Percentiles rank a stretch among this genome's conserved stretches.
These are phyloP conservation scores for Chalcis sispes DNA, from an alignment of 2,888 invertebrate genomes.

Conservation along the genomic window DNA sequence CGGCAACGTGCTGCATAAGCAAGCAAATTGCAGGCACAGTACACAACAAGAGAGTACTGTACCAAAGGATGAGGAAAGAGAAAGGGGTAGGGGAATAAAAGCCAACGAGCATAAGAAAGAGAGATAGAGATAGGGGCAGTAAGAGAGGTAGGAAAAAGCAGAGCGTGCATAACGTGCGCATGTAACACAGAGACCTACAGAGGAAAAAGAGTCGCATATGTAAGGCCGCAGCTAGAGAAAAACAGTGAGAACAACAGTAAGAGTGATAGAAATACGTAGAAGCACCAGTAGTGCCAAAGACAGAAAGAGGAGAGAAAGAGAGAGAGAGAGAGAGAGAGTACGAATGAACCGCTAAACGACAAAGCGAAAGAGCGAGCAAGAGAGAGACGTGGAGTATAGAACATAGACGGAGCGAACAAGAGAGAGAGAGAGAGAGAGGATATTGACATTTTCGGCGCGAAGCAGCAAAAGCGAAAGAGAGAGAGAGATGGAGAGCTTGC, in stretches of 20 bases:
- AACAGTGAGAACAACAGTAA: constrained; percentile 42
- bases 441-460: constrained; percentile 75
- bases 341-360: not conserved
- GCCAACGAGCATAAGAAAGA: no score
- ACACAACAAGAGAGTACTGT: no score
- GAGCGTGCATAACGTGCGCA: constrained; percentile 6
- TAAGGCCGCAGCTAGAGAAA: not conserved
- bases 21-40: not conserved
- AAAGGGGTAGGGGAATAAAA: no score
- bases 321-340: constrained; percentile 60
- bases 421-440: constrained; percentile 65
- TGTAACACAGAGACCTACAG: constrained; percentile 29
- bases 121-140: not conserved
- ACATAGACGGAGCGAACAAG: constrained; percentile 32
- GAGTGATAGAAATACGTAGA: not conserved
- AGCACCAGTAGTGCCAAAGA: constrained; percentile 18
- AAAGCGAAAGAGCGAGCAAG: not conserved
- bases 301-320: constrained; percentile 58
- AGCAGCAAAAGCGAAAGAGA: constrained; percentile 56
- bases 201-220: not conserved
- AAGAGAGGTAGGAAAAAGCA: constrained; percentile 1
- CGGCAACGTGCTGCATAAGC: not conserved
- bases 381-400: constrained; percentile 25
- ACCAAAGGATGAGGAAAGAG: no score
- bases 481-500: not conserved